phyloP scores from a whole-genome alignment of 2,113 vertebrate species.

The Triplophysa tibetana region DNA sequence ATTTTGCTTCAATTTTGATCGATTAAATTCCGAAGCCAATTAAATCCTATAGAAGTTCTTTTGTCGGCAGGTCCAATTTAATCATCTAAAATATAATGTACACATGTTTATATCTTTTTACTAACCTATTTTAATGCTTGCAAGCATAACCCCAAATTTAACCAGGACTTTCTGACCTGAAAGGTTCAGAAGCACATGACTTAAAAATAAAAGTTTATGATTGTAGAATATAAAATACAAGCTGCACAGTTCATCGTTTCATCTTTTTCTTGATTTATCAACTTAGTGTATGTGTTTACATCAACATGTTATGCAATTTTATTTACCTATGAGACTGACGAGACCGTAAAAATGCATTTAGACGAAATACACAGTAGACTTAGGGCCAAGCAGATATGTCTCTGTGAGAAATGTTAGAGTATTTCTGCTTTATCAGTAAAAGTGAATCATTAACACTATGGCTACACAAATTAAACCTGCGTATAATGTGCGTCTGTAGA shows the following conservation, averaged over 20 bases:
- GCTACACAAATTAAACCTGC: background rate
- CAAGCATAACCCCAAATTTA: background rate
- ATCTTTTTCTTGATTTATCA: background rate
- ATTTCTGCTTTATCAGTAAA: slow-evolving; percentile 7
- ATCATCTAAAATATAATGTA: background rate
- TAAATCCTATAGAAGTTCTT: background rate
- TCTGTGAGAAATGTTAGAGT: background rate
- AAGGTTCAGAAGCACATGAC: background rate
- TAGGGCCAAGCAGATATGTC: background rate
- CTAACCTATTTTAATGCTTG: background rate
- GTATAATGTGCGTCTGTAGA: background rate
- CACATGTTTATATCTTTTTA: background rate
- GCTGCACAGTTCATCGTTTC: too few species aligned
- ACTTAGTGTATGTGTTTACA: too few species aligned
- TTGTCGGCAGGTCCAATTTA: background rate
- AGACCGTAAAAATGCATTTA: background rate
- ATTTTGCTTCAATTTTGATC: background rate
- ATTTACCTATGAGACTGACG: too few species aligned
- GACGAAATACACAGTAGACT: background rate
- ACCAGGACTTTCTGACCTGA: background rate
- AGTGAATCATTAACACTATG: slow-evolving; percentile 9
- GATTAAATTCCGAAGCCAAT: background rate
- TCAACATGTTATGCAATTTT: too few species aligned
- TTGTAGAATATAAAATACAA: too few species aligned
- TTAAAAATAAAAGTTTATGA: background rate